Conservation (phyloP, 2,888 invertebrate genomes). For the Acanthosepion pharaonis region DNA sequence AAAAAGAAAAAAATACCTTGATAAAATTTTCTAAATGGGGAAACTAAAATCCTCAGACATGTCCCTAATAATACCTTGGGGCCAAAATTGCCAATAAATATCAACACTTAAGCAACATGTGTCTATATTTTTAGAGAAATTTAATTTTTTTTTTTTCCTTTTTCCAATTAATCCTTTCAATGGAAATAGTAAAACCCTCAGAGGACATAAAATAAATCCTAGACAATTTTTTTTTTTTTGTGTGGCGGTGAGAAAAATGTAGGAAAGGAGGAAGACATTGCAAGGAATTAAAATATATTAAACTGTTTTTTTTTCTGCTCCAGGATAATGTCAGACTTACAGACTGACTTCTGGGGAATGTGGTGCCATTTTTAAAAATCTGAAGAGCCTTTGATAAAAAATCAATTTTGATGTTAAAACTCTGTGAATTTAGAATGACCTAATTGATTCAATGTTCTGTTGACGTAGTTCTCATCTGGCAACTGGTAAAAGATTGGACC, state of each 20-base stretch:
- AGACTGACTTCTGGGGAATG: slow-evolving; percentile 13
- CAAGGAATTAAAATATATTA: not conserved
- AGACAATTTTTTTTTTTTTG: not conserved
- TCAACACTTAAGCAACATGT: not conserved
- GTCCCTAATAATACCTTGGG: slow-evolving; percentile 22
- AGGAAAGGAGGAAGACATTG: not conserved
- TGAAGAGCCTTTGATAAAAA: not conserved
- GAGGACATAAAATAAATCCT: slow-evolving; percentile 33
- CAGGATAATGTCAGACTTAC: not conserved
- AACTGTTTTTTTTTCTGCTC: not conserved
- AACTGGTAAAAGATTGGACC: not conserved
- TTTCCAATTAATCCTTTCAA: slow-evolving; percentile 1
- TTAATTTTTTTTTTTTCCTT: not conserved
- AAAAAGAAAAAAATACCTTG: not conserved
- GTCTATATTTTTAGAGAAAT: slow-evolving; percentile 18
- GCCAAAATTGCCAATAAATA: slow-evolving; percentile 16
- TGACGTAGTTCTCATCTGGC: not conserved
- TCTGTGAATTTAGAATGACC: slow-evolving; percentile 14
- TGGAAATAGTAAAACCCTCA: slow-evolving; percentile 18
- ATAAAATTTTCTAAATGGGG: not conserved
- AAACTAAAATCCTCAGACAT: not conserved
- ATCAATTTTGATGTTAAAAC: not conserved
- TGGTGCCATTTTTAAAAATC: slow-evolving; percentile 6
- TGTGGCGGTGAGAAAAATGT: not conserved
- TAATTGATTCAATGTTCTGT: not conserved